Percentiles rank a stretch among this genome's conserved stretches.
Conservation (phyloP, 2,888 invertebrate genomes). For the Ormyrus labotus region DNA sequence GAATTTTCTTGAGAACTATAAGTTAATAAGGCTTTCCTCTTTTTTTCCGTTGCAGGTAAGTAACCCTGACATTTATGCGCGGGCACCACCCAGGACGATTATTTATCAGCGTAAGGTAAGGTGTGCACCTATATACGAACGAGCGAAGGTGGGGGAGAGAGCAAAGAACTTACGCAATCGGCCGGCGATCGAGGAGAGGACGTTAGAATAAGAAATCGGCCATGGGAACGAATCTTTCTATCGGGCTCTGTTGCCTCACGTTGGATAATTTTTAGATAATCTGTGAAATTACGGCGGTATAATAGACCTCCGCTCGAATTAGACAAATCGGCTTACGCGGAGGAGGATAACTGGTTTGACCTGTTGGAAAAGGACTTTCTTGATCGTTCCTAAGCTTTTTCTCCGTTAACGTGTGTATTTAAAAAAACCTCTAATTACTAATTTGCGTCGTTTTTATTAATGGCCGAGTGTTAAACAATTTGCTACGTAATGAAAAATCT, state of each 20-base stretch:
- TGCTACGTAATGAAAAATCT: too few relatives aligned
- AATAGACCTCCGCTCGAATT: slow-evolving; percentile 38
- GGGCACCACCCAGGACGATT: slow-evolving; percentile 41
- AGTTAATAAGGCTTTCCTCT: slow-evolving; percentile 27
- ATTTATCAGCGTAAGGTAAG: slow-evolving; percentile 42
- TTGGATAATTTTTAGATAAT: slow-evolving; percentile 52
- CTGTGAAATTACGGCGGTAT: slow-evolving; percentile 44
- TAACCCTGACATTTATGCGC: slow-evolving; percentile 45
- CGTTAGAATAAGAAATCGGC: slow-evolving; percentile 22
- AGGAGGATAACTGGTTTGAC: slow-evolving; percentile 45
- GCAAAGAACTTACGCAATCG: slow-evolving; percentile 19
- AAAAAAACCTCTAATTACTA: background rate
- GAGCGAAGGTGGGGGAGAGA: background rate
- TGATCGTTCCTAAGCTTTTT: background rate
- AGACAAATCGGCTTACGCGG: slow-evolving; percentile 46
- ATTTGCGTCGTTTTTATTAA: background rate
- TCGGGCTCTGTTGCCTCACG: slow-evolving; percentile 13
- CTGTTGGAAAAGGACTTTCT: slow-evolving; percentile 42
- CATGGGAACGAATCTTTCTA: slow-evolving; percentile 44
- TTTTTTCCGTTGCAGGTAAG: slow-evolving; percentile 50
- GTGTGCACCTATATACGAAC: slow-evolving; percentile 18
- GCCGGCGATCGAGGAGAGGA: slow-evolving; percentile 8
- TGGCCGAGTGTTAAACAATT: background rate
- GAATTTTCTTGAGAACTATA: slow-evolving; percentile 3
- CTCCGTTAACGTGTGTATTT: background rate